These are phyloP conservation scores for Motacilla alba DNA, from an alignment of 2,113 vertebrate genomes.

Conservation along the genomic window DNA sequence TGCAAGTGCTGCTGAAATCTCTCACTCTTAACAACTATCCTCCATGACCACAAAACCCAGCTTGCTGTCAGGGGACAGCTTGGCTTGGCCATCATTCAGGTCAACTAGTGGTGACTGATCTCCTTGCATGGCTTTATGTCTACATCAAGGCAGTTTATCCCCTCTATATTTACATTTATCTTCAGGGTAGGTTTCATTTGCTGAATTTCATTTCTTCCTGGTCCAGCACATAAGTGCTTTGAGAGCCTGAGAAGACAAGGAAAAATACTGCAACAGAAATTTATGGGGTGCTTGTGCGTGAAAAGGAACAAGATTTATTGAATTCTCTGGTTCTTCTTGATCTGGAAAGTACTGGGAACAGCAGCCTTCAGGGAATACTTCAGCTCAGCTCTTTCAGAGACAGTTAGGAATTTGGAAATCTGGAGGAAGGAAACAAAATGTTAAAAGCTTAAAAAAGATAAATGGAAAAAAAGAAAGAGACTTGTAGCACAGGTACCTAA, in stretches of 20 bases:
- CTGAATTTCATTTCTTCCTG: background rate
- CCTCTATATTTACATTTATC: background rate
- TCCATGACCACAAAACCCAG: rapidly evolving
- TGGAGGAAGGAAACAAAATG: background rate
- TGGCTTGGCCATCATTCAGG: background rate
- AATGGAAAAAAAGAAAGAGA: background rate
- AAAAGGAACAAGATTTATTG: background rate
- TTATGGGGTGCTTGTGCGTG: background rate
- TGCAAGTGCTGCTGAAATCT: background rate
- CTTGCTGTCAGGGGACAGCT: background rate
- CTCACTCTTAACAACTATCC: background rate
- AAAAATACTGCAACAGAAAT: background rate
- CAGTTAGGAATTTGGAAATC: background rate
- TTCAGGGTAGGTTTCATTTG: background rate
- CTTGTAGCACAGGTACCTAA: background rate
- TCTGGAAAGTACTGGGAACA: background rate
- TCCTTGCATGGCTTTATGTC: background rate
- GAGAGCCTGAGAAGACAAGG: background rate
- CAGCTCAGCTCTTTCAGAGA: background rate
- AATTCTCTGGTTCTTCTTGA: background rate
- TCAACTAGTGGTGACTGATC: background rate
- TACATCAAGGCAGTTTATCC: background rate
- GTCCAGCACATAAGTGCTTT: background rate
- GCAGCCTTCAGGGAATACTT: slow-evolving; percentile 9
- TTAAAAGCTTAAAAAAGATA: background rate